Conservation (phyloP, 2,113 vertebrate species). For the Gopherus flavomarginatus region DNA sequence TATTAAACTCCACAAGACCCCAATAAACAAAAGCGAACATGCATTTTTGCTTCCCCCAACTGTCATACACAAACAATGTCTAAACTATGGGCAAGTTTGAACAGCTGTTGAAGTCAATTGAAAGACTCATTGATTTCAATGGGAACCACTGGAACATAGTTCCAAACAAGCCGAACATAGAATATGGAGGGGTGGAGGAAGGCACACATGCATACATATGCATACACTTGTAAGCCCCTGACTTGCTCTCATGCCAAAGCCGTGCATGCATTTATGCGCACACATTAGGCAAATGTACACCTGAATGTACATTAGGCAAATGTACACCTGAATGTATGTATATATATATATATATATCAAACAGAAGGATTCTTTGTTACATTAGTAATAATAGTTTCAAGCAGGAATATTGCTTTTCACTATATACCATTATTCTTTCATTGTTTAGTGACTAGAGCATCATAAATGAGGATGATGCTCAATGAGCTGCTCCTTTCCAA, state of each 20-base stretch:
- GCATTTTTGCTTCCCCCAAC: background rate
- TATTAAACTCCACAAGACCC: background rate
- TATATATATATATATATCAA: background rate
- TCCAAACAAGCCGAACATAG: no score
- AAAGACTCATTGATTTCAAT: background rate
- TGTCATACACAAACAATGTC: background rate
- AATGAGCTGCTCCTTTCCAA: conserved; percentile 32
- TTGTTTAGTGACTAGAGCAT: conserved; percentile 15
- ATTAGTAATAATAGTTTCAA: background rate
- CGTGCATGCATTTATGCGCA: background rate
- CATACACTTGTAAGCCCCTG: background rate
- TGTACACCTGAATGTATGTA: background rate
- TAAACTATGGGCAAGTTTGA: background rate
- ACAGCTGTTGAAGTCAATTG: background rate
- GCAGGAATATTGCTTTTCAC: conserved; percentile 8
- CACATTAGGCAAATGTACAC: background rate
- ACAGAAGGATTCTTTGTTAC: background rate
- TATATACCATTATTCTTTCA: conserved; percentile 25
- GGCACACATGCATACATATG: background rate
- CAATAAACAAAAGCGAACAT: background rate
- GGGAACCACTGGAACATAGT: no score
- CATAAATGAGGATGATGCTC: conserved; percentile 31
- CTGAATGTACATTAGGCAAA: rapidly evolving
- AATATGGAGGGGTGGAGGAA: background rate
- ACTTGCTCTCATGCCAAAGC: background rate